Conservation (phyloP, 2,888 invertebrate genomes). For the Troides aeacus region DNA sequence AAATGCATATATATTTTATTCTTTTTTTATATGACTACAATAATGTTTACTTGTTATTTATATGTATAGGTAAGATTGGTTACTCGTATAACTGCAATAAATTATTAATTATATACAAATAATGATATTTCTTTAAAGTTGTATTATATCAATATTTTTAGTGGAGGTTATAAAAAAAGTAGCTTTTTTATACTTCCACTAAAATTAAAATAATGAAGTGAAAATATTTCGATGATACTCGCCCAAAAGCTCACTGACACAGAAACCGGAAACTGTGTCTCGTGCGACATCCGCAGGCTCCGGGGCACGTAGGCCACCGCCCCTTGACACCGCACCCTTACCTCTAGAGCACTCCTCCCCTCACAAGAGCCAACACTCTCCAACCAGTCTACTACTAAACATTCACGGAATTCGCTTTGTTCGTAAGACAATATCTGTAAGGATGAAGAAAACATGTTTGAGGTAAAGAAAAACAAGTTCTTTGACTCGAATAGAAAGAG, state of each 20-base stretch:
- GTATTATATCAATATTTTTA: no score
- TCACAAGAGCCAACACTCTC: conserved; percentile 46
- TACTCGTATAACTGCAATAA: no score
- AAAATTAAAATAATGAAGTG: neutral
- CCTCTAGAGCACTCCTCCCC: conserved; percentile 39
- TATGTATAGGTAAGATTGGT: no score
- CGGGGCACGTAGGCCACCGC: conserved; percentile 41
- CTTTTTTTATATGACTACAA: no score
- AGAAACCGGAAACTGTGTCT: conserved; percentile 38
- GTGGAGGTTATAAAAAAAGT: no score
- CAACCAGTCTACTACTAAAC: conserved; percentile 36
- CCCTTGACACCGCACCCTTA: conserved; percentile 45
- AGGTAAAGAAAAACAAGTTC: neutral
- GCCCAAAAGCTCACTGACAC: conserved; percentile 31
- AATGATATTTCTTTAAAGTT: no score
- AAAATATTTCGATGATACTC: conserved; percentile 16
- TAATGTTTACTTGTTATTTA: no score
- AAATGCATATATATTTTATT: no score
- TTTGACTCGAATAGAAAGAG: neutral
- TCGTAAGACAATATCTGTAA: conserved; percentile 17
- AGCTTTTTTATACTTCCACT: neutral
- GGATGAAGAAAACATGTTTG: conserved; percentile 3
- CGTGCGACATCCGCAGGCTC: conserved; percentile 22
- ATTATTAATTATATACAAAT: no score
- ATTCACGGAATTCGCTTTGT: conserved; percentile 31